A percentile compares a stretch with the other conserved stretches of the same genome.
Conservation (phyloP, 2,113 vertebrate species). For the Bos javanicus region DNA sequence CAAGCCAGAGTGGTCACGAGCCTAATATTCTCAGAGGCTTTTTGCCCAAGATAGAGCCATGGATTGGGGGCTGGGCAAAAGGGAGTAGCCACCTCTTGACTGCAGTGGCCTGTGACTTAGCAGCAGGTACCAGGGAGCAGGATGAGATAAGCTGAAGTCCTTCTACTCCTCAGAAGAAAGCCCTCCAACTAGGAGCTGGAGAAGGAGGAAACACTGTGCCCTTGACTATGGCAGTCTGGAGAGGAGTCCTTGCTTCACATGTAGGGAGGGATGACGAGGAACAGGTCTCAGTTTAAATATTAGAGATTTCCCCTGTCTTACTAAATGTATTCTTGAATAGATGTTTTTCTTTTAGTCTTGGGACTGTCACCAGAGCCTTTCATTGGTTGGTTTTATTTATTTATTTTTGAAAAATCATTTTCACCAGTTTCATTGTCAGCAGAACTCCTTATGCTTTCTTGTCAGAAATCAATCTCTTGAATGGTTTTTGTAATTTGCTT, state of each 20-base stretch:
- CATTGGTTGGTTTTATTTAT: neutral
- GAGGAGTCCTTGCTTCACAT: neutral
- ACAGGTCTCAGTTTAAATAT: neutral
- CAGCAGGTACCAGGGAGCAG: neutral
- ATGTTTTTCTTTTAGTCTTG: neutral
- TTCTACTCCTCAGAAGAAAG: neutral
- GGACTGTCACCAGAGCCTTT: neutral
- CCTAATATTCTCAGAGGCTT: neutral
- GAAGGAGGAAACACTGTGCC: neutral
- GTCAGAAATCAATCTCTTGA: neutral
- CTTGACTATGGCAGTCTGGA: neutral
- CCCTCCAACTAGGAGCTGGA: neutral
- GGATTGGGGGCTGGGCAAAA: neutral
- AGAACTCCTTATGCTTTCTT: neutral
- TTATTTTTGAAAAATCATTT: neutral
- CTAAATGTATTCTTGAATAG: neutral
- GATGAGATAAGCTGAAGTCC: neutral
- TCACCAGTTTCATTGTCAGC: neutral
- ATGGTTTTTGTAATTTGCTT: neutral
- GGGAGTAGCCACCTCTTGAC: neutral
- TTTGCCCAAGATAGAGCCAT: neutral
- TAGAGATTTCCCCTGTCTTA: neutral
- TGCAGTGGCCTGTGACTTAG: neutral
- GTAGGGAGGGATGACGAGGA: neutral
- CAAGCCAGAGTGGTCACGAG: neutral